These are phyloP conservation scores for Cynodonichthys magdalenae DNA, from an alignment of 2,797 vertebrate genomes.

Conservation along the genomic window DNA sequence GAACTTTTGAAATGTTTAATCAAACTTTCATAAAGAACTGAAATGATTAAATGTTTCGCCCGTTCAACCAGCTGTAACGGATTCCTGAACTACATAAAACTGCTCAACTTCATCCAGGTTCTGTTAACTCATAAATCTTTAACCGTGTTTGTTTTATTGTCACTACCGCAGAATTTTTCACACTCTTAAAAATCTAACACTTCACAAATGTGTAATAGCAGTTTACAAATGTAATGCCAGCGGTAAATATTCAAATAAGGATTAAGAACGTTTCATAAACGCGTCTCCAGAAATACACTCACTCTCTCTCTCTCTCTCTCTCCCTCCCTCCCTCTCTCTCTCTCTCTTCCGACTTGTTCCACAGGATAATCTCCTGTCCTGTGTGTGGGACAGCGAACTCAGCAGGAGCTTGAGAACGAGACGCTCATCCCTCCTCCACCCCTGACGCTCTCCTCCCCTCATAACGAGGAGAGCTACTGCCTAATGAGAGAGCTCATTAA, in stretches of 20 bases:
- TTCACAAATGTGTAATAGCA: not conserved
- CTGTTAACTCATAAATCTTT: not conserved
- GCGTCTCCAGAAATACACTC: conserved; percentile 41
- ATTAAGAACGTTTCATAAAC: conserved; percentile 6
- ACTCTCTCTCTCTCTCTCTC: conserved; percentile 9
- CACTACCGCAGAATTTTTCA: not conserved
- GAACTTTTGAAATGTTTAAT: too few species aligned
- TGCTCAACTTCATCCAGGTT: too few species aligned
- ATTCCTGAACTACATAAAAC: too few species aligned
- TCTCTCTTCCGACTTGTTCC: conserved; percentile 54
- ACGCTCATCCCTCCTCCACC: conserved; percentile 63
- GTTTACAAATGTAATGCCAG: not conserved
- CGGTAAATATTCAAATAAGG: not conserved
- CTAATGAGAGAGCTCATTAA: conserved; percentile 93
- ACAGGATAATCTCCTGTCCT: conserved; percentile 69
- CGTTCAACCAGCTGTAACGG: too few species aligned
- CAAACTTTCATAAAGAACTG: too few species aligned
- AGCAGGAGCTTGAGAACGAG: conserved; percentile 80
- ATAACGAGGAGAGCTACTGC: conserved; percentile 88
- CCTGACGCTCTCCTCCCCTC: conserved; percentile 57
- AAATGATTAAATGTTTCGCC: too few species aligned
- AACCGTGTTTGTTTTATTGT: not conserved
- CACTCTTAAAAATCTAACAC: too few species aligned
- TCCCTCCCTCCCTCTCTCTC: conserved; percentile 9
- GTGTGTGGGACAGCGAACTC: conserved; percentile 83